Percentiles rank a stretch among this genome's conserved stretches.
Evolutionary conservation across 2,113 vertebrate genomes (phyloP).

Genomic region (Sorex fumeus): DNA sequence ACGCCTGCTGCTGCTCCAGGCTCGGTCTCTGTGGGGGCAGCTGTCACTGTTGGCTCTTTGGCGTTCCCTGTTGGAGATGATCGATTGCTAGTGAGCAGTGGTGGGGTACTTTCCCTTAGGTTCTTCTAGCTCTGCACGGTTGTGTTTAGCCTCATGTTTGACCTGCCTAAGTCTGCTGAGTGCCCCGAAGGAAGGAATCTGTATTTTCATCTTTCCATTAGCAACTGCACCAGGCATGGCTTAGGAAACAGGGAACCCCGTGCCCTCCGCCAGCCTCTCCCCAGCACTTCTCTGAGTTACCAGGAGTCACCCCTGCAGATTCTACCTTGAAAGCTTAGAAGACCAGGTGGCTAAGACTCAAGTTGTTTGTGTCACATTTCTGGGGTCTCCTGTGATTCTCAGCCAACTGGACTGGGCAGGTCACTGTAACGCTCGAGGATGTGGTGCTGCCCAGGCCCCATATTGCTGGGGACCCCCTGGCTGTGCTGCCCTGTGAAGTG

Average conservation of each 20-base stretch:
- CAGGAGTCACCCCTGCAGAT: not conserved
- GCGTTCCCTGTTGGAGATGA: constrained; percentile 61
- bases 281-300: not conserved
- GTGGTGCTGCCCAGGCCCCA: too few relatives aligned
- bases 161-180: not conserved
- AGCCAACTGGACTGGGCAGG: too few relatives aligned
- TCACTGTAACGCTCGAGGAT: too few relatives aligned
- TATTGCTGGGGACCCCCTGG: too few relatives aligned
- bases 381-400: too few relatives aligned
- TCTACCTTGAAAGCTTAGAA: not conserved
- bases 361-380: not conserved
- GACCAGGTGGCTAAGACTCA: not conserved
- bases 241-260: not conserved
- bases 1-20: not conserved
- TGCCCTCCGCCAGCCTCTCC: not conserved
- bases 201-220: constrained; percentile 50
- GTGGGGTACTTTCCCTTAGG: constrained; percentile 14
- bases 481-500: too few relatives aligned
- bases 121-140: constrained; percentile 28
- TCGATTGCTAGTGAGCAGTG: constrained; percentile 44
- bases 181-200: constrained; percentile 23
- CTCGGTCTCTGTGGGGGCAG: constrained; percentile 51
- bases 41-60: constrained; percentile 39
- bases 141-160: constrained; percentile 44
- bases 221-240: not conserved